A percentile compares a stretch with the other conserved stretches of the same genome.
Evolutionary conservation across 2,888 invertebrate genomes (phyloP).

Genomic region (Onthophagus sagittarius): DNA sequence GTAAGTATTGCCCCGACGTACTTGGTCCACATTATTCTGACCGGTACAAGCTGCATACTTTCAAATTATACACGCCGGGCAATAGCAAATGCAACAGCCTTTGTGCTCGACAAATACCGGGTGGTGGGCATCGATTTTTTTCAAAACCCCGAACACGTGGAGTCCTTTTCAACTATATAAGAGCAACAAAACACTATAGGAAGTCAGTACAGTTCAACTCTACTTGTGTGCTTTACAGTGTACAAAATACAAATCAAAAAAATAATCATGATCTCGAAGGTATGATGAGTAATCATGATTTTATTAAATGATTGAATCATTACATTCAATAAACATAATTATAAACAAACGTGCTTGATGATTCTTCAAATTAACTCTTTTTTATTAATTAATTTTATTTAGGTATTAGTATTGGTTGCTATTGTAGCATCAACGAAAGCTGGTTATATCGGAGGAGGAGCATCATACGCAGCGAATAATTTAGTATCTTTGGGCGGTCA

Average conservation of each 20-base stretch:
- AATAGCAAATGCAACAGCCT: not conserved
- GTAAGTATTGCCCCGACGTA: not conserved
- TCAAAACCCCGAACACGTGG: not conserved
- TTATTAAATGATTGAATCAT: no score
- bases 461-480: slow-evolving; percentile 18
- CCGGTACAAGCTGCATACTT: not conserved
- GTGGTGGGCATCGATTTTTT: not conserved
- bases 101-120: not conserved
- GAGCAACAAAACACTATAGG: not conserved
- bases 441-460: slow-evolving; percentile 48
- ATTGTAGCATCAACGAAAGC: slow-evolving; percentile 48
- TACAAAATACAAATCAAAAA: not conserved
- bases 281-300: not conserved
- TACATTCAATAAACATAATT: not conserved
- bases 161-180: not conserved
- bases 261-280: not conserved
- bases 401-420: slow-evolving; percentile 33
- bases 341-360: not conserved
- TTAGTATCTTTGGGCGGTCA: not conserved
- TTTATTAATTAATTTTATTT: no score
- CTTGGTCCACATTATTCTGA: not conserved
- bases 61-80: not conserved
- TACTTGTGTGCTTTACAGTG: not conserved
- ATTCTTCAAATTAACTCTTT: not conserved
- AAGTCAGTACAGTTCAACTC: not conserved